phyloP scores from a whole-genome alignment of 2,113 vertebrate species.

The Nansenia antarctica region DNA sequence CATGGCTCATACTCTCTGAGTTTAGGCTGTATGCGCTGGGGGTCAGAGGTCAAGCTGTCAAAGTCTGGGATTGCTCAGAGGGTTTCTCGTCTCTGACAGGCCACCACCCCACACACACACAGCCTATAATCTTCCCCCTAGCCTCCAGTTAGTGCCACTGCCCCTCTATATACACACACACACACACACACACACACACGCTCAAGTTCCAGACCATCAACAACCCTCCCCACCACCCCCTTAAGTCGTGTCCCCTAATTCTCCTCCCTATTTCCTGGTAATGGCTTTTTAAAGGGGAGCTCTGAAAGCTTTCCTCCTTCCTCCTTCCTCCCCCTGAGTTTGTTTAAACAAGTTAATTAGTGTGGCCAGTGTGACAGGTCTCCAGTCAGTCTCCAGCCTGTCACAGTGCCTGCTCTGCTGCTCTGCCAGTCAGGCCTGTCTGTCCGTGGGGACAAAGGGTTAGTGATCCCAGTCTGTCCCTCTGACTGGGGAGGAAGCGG shows the following conservation, averaged over 20 bases:
- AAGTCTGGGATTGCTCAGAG: slow-evolving; percentile 60
- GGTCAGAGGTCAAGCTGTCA: slow-evolving; percentile 61
- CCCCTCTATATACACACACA: slow-evolving; percentile 47
- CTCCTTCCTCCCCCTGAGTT: slow-evolving; percentile 58
- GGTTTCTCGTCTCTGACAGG: slow-evolving; percentile 41
- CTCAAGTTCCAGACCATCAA: slow-evolving; percentile 67
- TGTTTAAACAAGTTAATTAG: slow-evolving; percentile 80
- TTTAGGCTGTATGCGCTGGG: slow-evolving; percentile 37
- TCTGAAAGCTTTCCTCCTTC: slow-evolving; percentile 74
- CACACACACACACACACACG: slow-evolving; percentile 39
- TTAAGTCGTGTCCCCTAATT: too few relatives aligned
- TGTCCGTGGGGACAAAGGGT: slow-evolving; percentile 47
- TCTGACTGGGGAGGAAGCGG: slow-evolving; percentile 12
- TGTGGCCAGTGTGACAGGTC: slow-evolving; percentile 63
- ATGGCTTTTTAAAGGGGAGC: slow-evolving; percentile 72
- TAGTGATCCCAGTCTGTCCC: slow-evolving; percentile 45
- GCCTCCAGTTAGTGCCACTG: background rate
- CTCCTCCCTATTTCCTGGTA: slow-evolving; percentile 59
- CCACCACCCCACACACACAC: slow-evolving; percentile 29
- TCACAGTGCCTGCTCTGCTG: slow-evolving; percentile 32
- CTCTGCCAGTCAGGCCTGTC: slow-evolving; percentile 42
- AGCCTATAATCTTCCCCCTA: background rate
- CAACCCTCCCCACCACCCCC: slow-evolving; percentile 47
- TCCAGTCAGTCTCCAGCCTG: slow-evolving; percentile 61
- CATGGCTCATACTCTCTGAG: slow-evolving; percentile 48